Evolutionary conservation across 2,113 vertebrate species (phyloP).

Genomic region (Ranitomeya variabilis): DNA sequence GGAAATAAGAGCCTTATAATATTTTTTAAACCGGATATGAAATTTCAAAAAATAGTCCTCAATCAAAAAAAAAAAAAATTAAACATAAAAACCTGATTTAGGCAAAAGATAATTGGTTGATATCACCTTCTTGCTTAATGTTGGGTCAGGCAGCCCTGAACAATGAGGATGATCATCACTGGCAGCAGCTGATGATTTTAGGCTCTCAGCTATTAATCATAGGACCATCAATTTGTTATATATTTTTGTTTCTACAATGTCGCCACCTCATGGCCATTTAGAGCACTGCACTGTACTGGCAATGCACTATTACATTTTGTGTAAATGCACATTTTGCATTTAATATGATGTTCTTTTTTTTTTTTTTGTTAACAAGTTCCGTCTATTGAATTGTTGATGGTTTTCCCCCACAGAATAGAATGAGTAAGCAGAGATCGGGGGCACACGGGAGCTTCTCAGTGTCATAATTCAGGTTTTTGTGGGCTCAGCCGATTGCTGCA

Average conservation of each 20-base stretch:
- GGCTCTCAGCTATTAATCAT: no score
- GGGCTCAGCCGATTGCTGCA: slow-evolving; percentile 6
- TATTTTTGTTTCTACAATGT: background rate
- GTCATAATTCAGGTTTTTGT: background rate
- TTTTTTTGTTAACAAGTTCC: no score
- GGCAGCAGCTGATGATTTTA: background rate
- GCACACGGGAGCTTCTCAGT: background rate
- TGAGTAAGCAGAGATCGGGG: background rate
- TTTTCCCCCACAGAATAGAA: background rate
- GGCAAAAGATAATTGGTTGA: no score
- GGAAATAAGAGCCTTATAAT: no score
- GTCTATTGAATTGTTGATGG: no score
- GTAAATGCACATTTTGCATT: no score
- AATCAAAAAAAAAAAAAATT: no score
- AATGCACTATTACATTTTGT: background rate
- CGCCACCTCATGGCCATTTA: background rate
- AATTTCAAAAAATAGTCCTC: no score
- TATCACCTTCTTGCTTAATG: background rate
- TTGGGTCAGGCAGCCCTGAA: background rate
- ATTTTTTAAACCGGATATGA: no score
- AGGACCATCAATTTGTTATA: background rate
- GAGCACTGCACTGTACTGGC: background rate
- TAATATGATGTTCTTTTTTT: no score
- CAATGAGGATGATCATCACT: background rate
- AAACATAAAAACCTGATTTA: no score